Conservation (phyloP, 2,888 invertebrate genomes). For the Watsonalla cultraria region DNA sequence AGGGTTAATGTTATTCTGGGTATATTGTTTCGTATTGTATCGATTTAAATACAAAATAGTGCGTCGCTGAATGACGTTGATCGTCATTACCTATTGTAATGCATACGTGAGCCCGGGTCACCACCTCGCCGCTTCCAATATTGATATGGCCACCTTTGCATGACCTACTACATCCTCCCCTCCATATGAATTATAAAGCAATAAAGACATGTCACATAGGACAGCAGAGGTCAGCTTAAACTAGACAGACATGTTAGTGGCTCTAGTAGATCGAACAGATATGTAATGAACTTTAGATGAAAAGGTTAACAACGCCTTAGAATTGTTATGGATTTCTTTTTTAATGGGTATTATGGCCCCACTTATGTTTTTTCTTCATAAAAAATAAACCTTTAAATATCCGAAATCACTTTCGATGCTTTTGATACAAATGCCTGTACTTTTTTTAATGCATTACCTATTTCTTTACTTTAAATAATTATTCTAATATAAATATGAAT, state of each 20-base stretch:
- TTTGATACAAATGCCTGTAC: too few relatives aligned
- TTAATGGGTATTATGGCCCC: neutral
- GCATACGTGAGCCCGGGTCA: conserved; percentile 62
- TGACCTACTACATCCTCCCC: conserved; percentile 33
- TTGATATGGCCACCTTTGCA: conserved; percentile 30
- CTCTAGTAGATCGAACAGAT: conserved; percentile 36
- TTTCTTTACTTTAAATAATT: too few relatives aligned
- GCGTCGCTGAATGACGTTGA: conserved; percentile 42
- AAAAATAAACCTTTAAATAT: too few relatives aligned
- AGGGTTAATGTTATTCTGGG: conserved; percentile 13
- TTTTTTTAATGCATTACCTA: too few relatives aligned
- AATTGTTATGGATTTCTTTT: conserved; percentile 13
- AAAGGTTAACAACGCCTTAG: conserved; percentile 27
- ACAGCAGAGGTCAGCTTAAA: conserved; percentile 29
- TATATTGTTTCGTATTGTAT: conserved; percentile 20
- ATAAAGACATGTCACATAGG: conserved; percentile 8
- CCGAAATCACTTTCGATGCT: too few relatives aligned
- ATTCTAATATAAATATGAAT: too few relatives aligned
- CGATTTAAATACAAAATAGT: conserved; percentile 42
- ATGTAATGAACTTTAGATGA: conserved; percentile 58
- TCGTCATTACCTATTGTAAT: conserved; percentile 70
- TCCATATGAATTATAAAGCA: conserved; percentile 15
- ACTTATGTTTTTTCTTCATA: too few relatives aligned
- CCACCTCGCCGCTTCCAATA: conserved; percentile 44
- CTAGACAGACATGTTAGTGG: conserved; percentile 34